These are phyloP conservation scores for Sphaeramia orbicularis DNA, from an alignment of 2,797 vertebrate genomes.

Conservation along the genomic window DNA sequence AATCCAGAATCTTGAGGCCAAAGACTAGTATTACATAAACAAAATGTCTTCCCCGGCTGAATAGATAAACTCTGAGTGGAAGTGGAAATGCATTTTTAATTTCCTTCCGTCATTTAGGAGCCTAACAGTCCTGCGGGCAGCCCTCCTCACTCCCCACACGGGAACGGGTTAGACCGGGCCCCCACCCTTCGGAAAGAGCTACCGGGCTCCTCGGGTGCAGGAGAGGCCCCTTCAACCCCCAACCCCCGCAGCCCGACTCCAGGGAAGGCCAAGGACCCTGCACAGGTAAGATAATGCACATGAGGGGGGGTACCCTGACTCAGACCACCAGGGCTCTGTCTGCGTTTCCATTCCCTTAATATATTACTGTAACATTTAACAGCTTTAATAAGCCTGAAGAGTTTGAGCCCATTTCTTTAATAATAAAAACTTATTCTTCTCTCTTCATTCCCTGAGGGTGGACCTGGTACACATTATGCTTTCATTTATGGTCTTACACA, in stretches of 20 bases:
- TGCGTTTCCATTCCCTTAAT: neutral
- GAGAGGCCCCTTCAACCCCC: slow-evolving; percentile 82
- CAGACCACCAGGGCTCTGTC: too few relatives aligned
- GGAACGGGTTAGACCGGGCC: slow-evolving; percentile 83
- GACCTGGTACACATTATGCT: neutral
- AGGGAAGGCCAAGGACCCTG: slow-evolving; percentile 84
- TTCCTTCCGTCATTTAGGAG: slow-evolving; percentile 81
- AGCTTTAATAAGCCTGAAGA: neutral
- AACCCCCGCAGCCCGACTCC: slow-evolving; percentile 83
- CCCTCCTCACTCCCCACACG: slow-evolving; percentile 79
- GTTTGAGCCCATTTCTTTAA: neutral
- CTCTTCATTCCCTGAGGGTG: neutral
- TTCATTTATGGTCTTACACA: slow-evolving; percentile 11
- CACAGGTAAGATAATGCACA: slow-evolving; percentile 76
- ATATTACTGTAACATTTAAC: neutral
- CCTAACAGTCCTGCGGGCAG: slow-evolving; percentile 87
- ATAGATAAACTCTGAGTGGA: neutral
- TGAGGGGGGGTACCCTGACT: too few relatives aligned
- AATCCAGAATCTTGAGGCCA: neutral
- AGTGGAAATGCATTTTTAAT: slow-evolving; percentile 8
- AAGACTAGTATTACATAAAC: slow-evolving; percentile 10
- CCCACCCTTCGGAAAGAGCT: slow-evolving; percentile 81
- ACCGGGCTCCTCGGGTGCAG: slow-evolving; percentile 84
- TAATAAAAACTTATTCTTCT: neutral
- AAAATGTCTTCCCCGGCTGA: neutral